Evolutionary conservation across 2,888 invertebrate species (phyloP), one percentile per base, ranked within the genome.

Genomic region (Drosophila prolongata): DNA sequence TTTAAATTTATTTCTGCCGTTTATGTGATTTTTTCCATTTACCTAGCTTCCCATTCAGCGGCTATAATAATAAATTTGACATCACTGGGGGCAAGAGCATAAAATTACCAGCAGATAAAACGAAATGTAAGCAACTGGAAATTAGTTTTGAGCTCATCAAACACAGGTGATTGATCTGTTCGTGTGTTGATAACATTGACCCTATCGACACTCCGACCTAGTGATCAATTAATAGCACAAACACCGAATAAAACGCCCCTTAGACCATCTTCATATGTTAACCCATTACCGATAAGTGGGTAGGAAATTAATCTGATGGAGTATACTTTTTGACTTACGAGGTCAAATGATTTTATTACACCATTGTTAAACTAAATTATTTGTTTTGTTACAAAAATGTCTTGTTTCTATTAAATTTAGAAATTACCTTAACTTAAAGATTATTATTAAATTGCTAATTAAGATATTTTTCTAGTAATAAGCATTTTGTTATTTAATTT

Each of bases 51-150:
- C 49, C 61, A 54, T 62, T 38, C 46, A 50, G 49, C 5, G 38
- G 67, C 34, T 70, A 71, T 81, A 89, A 89, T 89, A 85, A 83
- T 83, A 89, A 89, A 79, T 78, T 83, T 83, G 83, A 83, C 83
- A 83, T 83, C 88, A 83, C 85, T 80, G 72, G 73, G 71, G 79
- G 71, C 84, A 74, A 78, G 46, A 82, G 72, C 88, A 87, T 81
- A 87, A 78, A 87, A 59, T 70, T 38, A 76, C 37, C 58, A 19
- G 35, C 53, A 42, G 47, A 49, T 54, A 49, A 30, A 62, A 35
- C 34, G 14, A 46, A 40, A 27, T 56, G 67, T 87, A 87, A 88
- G 50, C 78, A 50, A 42, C 64, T 65, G 57, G 34, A 53, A 43
- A 46, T 44, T 34, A 58, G 59, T 53, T 64, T 73, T 57, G 46